phyloP scores from a whole-genome alignment of 1,140 invertebrate genomes.

The Drosophila guanche region DNA sequence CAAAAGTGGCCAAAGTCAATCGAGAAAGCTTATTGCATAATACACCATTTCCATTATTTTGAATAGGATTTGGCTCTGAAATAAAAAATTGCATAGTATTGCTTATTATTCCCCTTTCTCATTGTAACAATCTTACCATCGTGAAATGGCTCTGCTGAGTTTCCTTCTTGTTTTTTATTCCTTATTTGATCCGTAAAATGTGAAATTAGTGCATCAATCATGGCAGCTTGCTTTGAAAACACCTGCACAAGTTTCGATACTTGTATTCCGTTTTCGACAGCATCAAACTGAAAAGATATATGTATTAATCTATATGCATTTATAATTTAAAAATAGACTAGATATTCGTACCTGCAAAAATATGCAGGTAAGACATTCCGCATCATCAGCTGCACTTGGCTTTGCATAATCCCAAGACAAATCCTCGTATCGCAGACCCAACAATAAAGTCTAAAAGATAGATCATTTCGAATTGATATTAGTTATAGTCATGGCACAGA shows the following conservation, averaged over 20 bases:
- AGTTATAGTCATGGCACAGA: too few relatives aligned
- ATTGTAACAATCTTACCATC: slow-evolving; percentile 61
- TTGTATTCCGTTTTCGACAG: slow-evolving; percentile 91
- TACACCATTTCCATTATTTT: slow-evolving; percentile 81
- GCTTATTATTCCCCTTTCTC: background rate
- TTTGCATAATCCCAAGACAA: slow-evolving; percentile 95
- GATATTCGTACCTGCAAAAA: slow-evolving; percentile 87
- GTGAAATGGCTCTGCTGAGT: slow-evolving; percentile 84
- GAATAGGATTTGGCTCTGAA: slow-evolving; percentile 83
- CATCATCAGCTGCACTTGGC: slow-evolving; percentile 92
- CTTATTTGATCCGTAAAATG: slow-evolving; percentile 88
- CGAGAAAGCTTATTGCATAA: slow-evolving; percentile 94
- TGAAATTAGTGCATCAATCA: slow-evolving; percentile 96
- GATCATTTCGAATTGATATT: background rate
- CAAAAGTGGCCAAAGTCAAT: slow-evolving; percentile 94
- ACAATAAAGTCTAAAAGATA: slow-evolving; percentile 88
- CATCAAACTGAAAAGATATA: slow-evolving; percentile 87
- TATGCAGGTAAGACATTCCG: slow-evolving; percentile 94
- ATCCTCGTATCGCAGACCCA: slow-evolving; percentile 94
- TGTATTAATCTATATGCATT: background rate
- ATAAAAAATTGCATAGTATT: slow-evolving; percentile 3
- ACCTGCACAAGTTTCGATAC: slow-evolving; percentile 92
- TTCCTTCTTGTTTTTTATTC: slow-evolving; percentile 75
- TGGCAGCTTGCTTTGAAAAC: slow-evolving; percentile 94
- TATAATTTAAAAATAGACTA: background rate